Evolutionary conservation across 1,140 invertebrate genomes (phyloP).

Genomic region (Cylas formicarius): DNA sequence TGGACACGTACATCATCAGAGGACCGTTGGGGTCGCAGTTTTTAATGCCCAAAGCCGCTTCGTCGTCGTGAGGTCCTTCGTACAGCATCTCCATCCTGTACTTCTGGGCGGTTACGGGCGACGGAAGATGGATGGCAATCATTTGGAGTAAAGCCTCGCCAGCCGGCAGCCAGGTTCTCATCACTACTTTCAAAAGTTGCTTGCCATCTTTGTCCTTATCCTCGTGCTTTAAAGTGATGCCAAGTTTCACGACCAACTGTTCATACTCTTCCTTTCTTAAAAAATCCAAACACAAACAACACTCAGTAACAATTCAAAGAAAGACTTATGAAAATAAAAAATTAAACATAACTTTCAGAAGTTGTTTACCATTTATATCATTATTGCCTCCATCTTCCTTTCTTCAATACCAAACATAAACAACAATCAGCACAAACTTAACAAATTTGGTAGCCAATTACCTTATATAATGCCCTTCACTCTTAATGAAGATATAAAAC

Average conservation of each 20-base stretch:
- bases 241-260: conserved; percentile 78
- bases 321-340: not conserved
- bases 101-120: conserved; percentile 96
- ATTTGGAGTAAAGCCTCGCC: conserved; percentile 99
- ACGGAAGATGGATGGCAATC: conserved; percentile 99
- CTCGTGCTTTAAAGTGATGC: conserved; percentile 86
- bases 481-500: too few species aligned
- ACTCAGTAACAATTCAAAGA: conserved; percentile 3
- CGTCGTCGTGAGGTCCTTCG: conserved; percentile 96
- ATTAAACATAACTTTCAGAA: too few species aligned
- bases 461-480: too few species aligned
- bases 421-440: too few species aligned
- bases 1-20: conserved; percentile 99
- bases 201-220: conserved; percentile 96
- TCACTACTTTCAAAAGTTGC: conserved; percentile 86
- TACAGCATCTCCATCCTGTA: conserved; percentile 99
- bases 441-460: too few species aligned
- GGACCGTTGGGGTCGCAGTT: conserved; percentile 93
- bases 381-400: too few species aligned
- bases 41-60: conserved; percentile 81
- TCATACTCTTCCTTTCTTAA: conserved; percentile 87
- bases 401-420: too few species aligned
- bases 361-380: too few species aligned
- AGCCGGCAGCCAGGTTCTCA: conserved; percentile 98
- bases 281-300: conserved; percentile 25